Percentiles rank a stretch among this genome's conserved stretches.
These are phyloP conservation scores for Mesocricetus auratus DNA, from an alignment of 2,113 vertebrate genomes.

Conservation along the genomic window DNA sequence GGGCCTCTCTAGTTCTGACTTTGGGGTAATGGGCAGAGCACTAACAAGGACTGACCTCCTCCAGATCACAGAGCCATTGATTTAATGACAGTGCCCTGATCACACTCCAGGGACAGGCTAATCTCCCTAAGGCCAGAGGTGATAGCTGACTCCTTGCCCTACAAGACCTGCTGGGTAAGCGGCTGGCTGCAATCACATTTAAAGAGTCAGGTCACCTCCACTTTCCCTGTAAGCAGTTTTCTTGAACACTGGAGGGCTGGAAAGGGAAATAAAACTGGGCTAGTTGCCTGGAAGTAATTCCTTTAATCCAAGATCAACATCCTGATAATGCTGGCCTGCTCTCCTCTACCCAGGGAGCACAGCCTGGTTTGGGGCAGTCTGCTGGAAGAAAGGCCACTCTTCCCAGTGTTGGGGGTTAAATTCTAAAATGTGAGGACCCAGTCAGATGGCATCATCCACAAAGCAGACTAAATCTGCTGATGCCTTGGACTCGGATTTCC, in stretches of 20 bases:
- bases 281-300: constrained; percentile 50
- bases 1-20: background rate
- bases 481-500: background rate
- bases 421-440: background rate
- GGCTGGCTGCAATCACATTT: background rate
- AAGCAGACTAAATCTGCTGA: background rate
- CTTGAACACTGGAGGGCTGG: background rate
- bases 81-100: background rate
- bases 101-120: background rate
- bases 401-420: background rate
- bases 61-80: background rate
- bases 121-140: background rate
- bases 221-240: background rate
- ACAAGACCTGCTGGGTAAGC: background rate
- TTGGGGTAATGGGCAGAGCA: background rate
- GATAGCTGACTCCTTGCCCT: background rate
- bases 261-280: constrained; percentile 44
- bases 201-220: background rate
- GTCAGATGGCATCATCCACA: background rate
- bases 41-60: background rate
- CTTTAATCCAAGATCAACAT: constrained; percentile 56
- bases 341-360: background rate
- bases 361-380: background rate
- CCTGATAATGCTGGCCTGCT: constrained; percentile 26
- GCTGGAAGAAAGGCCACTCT: background rate